Evolutionary conservation across 2,113 vertebrate species (phyloP), one percentile per base, ranked within the genome.

Genomic region (Todiramphus chloris): DNA sequence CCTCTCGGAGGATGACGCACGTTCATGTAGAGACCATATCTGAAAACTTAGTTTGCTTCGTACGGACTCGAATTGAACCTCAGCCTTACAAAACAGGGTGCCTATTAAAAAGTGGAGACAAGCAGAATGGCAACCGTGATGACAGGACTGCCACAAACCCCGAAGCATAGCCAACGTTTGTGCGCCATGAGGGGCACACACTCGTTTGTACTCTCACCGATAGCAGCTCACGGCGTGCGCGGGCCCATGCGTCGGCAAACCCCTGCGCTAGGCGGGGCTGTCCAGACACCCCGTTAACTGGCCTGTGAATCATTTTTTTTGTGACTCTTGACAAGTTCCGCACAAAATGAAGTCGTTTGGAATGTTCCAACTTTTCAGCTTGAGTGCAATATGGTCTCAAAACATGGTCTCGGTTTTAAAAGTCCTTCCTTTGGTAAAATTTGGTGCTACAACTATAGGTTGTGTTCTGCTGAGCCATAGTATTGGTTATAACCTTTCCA

Each of bases 41-140:
- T 62, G 62, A 96, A 93, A 95, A 85, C 44, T 79, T 44, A 78
- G 79, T 93, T 81, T 64, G 83, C 66, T 94, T 86, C 67, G 27
- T 64, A 9, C 88, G 95, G 96, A 94, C 73, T 90, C 62, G 91
- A 73, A 90, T 60, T 95, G 78, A 97, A 95, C 96, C 90, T 94
- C 72, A 64, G 88, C 90, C 68, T 94, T 79, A 53, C 64, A 90
- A 90, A 68, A 93, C 78, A 67, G 86, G 41, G 63, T 11, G 20
- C 76, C 87, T 89, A 58, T 87, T 92, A 51, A 93, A 96, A 86
- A 70, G 83, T 60, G 94, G 82, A 94, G 87, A 75, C 73, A 84
- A 43, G 82, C 78, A 96, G 70, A 94, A 80, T 95, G 31, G 77
- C 95, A 93, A 97, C 81, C 95, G 93, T 96, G 83, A 62, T 75